Evolutionary conservation across 1,140 invertebrate species (phyloP).

Genomic region (Lepidurus packardi): DNA sequence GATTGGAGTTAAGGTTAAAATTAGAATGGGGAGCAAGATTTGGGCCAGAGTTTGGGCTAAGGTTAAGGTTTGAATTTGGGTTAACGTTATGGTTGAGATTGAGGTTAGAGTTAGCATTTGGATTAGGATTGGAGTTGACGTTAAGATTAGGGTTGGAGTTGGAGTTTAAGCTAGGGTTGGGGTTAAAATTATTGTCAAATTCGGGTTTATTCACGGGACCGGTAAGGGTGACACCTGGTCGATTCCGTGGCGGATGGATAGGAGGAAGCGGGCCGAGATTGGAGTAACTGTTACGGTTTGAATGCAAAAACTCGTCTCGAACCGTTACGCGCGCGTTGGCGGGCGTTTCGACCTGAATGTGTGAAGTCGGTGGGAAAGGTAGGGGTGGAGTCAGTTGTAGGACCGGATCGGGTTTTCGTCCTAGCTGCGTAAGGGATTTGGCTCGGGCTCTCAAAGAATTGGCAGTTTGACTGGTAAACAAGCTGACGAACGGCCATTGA

Average conservation of each 20-base stretch:
- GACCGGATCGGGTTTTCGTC: constrained; percentile 27
- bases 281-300: constrained; percentile 17
- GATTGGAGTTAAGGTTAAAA: neutral
- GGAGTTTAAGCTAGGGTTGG: neutral
- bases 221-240: neutral
- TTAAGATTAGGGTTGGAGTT: neutral
- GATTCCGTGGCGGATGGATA: neutral
- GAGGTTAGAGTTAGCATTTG: neutral
- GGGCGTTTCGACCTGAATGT: neutral
- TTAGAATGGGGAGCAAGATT: neutral
- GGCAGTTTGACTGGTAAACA: neutral
- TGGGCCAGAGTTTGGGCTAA: neutral
- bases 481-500: constrained; percentile 30
- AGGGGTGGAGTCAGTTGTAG: constrained; percentile 30
- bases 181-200: neutral
- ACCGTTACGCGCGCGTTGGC: constrained; percentile 3
- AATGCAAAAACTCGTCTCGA: constrained; percentile 4
- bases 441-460: neutral
- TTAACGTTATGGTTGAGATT: neutral
- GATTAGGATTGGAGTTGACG: neutral
- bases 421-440: constrained; percentile 24
- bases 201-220: neutral
- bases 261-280: neutral
- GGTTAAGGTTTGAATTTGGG: neutral
- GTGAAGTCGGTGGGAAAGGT: neutral